These are phyloP conservation scores for Aldrovandia affinis DNA, from an alignment of 2,797 vertebrate genomes.

Conservation along the genomic window DNA sequence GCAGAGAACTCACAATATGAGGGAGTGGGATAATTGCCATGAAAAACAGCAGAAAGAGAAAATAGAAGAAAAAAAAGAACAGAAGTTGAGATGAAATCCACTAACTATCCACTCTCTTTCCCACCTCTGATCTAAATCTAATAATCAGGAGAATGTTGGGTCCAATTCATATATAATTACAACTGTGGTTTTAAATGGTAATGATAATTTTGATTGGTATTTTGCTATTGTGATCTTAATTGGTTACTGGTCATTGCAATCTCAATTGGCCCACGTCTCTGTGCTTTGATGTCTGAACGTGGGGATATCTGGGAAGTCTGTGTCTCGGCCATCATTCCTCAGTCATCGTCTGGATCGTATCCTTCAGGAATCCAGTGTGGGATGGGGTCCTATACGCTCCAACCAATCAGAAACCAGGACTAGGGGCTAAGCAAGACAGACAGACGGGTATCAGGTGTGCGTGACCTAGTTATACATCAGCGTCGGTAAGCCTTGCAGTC, in stretches of 20 bases:
- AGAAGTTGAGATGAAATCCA: too few species aligned
- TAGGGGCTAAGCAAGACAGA: neutral
- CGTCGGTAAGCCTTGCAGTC: neutral
- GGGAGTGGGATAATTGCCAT: too few species aligned
- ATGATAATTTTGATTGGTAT: too few species aligned
- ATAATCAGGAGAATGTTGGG: too few species aligned
- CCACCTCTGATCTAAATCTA: too few species aligned
- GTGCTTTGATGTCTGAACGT: neutral
- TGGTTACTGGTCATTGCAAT: too few species aligned
- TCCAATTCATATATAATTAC: neutral
- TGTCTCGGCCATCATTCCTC: neutral
- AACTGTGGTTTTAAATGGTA: neutral
- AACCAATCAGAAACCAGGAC: neutral
- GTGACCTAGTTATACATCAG: neutral
- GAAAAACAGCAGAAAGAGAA: too few species aligned
- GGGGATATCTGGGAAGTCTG: neutral
- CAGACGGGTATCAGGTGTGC: neutral
- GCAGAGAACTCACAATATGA: too few species aligned
- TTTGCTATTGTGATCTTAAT: too few species aligned
- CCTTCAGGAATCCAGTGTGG: neutral
- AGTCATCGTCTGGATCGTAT: neutral
- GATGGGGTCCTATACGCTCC: neutral
- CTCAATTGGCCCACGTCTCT: neutral
- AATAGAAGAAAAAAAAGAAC: too few species aligned
- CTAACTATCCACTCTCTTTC: too few species aligned